Evolutionary conservation across 2,888 invertebrate genomes (phyloP), one percentile per base, ranked within the genome.

Genomic region (Macrosoma leucophasiata): DNA sequence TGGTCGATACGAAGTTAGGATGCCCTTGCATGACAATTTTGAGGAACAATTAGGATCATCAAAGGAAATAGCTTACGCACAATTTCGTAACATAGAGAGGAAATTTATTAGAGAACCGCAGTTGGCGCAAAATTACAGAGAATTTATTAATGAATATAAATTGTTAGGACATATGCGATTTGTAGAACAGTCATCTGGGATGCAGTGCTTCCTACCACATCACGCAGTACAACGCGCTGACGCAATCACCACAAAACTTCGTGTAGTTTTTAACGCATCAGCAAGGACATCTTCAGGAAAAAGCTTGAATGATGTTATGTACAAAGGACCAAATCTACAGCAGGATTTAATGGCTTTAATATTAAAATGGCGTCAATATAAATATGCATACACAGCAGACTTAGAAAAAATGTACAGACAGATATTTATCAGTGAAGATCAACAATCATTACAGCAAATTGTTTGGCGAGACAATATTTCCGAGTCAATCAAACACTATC

Each of bases 221-320:
- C 11, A 10, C 10, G n/a, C 7, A n/a, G n/a, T n/a, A n/a, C n/a
- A n/a, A n/a, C n/a, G n/a, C n/a, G n/a, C n/a, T n/a, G n/a, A n/a
- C n/a, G n/a, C n/a, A n/a, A n/a, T n/a, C n/a, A n/a, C n/a, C n/a
- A n/a, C 24, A 24, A 24, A 24, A 3, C 13, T 12, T 18, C 12
- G 24, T 3, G 12, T 24, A 3, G 48, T 50, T 3, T 49, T 46
- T 12, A 46, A 51, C 28, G 49, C 37, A 15, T 48, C 48, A 2
- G 21, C 36, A 17, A 36, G 34, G 41, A 46, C 41, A 22, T 39
- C 36, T 20, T 34, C 24, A 13, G 24, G n/a, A n/a, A n/a, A n/a
- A n/a, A n/a, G n/a, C n/a, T n/a, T n/a, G n/a, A 38, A 26, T 41
- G n/a, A n/a, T n/a, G n/a, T n/a, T n/a, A n/a, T n/a, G n/a, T n/a